Base-by-base conservation (phyloP, 2,113 vertebrate species). In the Edolisoma coerulescens region DNA sequence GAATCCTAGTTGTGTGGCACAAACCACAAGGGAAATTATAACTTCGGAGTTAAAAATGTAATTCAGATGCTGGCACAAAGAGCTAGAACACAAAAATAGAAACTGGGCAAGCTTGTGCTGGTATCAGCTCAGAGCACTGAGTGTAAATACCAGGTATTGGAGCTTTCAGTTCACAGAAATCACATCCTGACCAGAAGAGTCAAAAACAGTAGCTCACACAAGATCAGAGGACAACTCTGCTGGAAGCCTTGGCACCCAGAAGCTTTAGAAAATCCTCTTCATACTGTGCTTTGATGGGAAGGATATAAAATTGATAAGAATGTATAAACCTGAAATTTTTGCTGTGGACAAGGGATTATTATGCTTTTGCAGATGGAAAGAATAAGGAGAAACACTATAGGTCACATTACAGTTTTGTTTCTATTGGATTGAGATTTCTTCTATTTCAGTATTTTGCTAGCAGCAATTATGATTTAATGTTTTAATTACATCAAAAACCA, bases 61-160 rank as follows among this genome's bases (percentile, higher is more conserved):
- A 16, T 68, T 65, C 52, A 75, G 9, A 68, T 32, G 16, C 53
- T 45, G 18, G 26, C 42, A 90, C 9, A 57, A 49, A 68, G 9
- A 52, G 9, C 49, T 47, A 68, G 22, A 76, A 65, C 12, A 57
- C 20, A 76, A 68, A 89, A 71, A 13, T 1, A 76, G 22, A 88
- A 65, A 83, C 1, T 2, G 63, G 27, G 14, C 11, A 63, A 74
- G 35, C 33, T 47, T 27, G 10, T 50, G 56, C 52, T 60, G 9
- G 4, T 90, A 49, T 7, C 17, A 0, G 12, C 49, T 68, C 17
- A 52, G 13, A 79, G 32, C 33, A 49, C 1, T 1, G 12, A n/a
- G 10, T 90, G 5, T 20, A 80, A 91, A 33, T 83, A 73, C 0
- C 23, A 47, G 23, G 3, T n/a, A 59, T 3, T 54, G 79, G 20